Conservation (phyloP, 2,888 invertebrate species). For the Ctenicera cuprea region DNA sequence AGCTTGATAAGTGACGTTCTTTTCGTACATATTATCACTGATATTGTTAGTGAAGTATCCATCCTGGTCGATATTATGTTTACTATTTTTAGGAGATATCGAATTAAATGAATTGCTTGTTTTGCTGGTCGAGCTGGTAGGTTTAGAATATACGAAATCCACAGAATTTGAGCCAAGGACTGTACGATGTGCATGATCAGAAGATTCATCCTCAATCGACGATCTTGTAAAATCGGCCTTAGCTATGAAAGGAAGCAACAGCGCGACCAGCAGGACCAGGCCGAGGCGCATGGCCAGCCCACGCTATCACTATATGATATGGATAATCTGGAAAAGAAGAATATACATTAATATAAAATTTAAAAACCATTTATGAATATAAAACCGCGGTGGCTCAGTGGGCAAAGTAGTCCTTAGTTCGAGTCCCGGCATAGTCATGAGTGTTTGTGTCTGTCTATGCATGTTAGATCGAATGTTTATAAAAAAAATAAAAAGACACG, state of each 20-base stretch:
- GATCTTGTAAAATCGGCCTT: slow-evolving; percentile 55
- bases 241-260: slow-evolving; percentile 69
- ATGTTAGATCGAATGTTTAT: no score
- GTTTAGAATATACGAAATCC: slow-evolving; percentile 39
- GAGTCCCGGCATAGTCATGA: no score
- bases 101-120: slow-evolving; percentile 42
- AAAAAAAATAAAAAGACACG: no score
- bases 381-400: no score
- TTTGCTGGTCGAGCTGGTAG: slow-evolving; percentile 53
- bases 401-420: no score
- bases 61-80: slow-evolving; percentile 55
- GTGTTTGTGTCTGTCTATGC: no score
- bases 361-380: no score
- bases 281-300: slow-evolving; percentile 78
- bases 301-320: slow-evolving; percentile 71
- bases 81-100: slow-evolving; percentile 51
- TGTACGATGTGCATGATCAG: slow-evolving; percentile 41
- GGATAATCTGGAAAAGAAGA: slow-evolving; percentile 60
- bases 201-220: slow-evolving; percentile 47
- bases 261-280: slow-evolving; percentile 74
- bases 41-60: slow-evolving; percentile 45
- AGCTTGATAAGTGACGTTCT: slow-evolving; percentile 52
- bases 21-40: slow-evolving; percentile 11
- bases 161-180: slow-evolving; percentile 52
- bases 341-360: no score